Evolutionary conservation across 1,140 invertebrate species (phyloP).

Genomic region (Brachionus rotundiformis): DNA sequence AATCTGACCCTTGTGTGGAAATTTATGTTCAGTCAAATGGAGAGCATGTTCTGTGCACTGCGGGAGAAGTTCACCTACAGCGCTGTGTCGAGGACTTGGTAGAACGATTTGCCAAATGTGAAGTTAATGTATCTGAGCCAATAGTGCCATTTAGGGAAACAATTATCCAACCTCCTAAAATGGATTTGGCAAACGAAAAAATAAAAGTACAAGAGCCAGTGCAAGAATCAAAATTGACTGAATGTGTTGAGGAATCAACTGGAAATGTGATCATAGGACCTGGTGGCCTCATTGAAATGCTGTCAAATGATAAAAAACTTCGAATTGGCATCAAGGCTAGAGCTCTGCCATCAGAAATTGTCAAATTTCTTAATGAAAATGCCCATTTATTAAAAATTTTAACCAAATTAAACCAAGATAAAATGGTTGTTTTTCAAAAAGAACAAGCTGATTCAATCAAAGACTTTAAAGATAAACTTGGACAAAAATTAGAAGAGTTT

Average conservation of each 20-base stretch:
- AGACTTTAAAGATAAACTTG: slow-evolving; percentile 71
- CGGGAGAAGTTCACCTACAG: slow-evolving; percentile 95
- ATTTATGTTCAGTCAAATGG: slow-evolving; percentile 87
- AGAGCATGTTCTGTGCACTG: slow-evolving; percentile 90
- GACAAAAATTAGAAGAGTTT: slow-evolving; percentile 68
- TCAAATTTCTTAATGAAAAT: slow-evolving; percentile 52
- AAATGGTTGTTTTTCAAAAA: neutral
- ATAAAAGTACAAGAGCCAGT: slow-evolving; percentile 16
- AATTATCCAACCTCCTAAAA: slow-evolving; percentile 76
- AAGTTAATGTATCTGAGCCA: slow-evolving; percentile 85
- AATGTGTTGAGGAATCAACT: neutral
- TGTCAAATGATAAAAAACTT: neutral
- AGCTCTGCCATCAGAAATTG: slow-evolving; percentile 46
- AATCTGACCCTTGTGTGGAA: slow-evolving; percentile 88
- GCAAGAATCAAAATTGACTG: neutral
- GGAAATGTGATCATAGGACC: slow-evolving; percentile 2
- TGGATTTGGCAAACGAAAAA: slow-evolving; percentile 82
- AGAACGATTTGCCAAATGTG: slow-evolving; percentile 80
- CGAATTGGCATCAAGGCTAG: slow-evolving; percentile 32
- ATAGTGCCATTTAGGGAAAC: slow-evolving; percentile 96
- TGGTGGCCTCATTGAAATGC: slow-evolving; percentile 12
- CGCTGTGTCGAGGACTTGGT: slow-evolving; percentile 84
- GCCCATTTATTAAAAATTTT: neutral
- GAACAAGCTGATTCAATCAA: slow-evolving; percentile 66
- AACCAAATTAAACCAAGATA: slow-evolving; percentile 39